phyloP scores from a whole-genome alignment of 1,140 invertebrate genomes.

The Pomacea maculata region DNA sequence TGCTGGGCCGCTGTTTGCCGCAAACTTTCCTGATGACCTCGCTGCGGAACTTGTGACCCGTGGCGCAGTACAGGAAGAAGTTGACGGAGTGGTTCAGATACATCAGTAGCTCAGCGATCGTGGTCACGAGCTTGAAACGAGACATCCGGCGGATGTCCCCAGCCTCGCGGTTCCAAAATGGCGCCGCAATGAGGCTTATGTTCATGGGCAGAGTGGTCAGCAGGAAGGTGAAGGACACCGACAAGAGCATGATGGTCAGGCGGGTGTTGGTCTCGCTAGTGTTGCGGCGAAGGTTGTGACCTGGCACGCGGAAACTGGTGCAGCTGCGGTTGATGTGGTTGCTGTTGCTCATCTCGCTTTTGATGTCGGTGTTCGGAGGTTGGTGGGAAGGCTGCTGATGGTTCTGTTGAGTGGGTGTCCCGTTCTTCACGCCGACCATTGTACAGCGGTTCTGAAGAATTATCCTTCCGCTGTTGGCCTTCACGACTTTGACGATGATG shows the following conservation, averaged over 20 bases:
- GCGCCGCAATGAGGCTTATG: conserved; percentile 44
- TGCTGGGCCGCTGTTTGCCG: conserved; percentile 24
- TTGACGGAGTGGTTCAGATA: conserved; percentile 65
- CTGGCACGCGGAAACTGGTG: background rate
- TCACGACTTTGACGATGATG: conserved; percentile 43
- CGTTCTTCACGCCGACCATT: no score
- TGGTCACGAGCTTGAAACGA: conserved; percentile 39
- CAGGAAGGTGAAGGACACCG: conserved; percentile 59
- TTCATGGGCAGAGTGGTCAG: conserved; percentile 61
- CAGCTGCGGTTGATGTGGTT: conserved; percentile 10
- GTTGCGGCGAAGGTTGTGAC: background rate
- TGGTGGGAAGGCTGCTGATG: background rate
- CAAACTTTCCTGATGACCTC: conserved; percentile 55
- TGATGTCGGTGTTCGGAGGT: background rate
- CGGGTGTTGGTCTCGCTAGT: conserved; percentile 27
- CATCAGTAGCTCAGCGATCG: conserved; percentile 58
- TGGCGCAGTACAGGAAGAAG: conserved; percentile 65
- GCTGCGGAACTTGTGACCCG: conserved; percentile 61
- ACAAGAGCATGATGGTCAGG: conserved; percentile 59
- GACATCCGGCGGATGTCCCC: conserved; percentile 22
- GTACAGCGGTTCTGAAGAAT: conserved; percentile 16
- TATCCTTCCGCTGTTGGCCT: conserved; percentile 13
- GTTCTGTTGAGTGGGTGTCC: no score
- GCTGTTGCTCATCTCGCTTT: background rate
- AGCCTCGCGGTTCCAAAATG: conserved; percentile 36